Base-by-base conservation (phyloP, 2,888 invertebrate genomes). In the Eupithecia exiguata region DNA sequence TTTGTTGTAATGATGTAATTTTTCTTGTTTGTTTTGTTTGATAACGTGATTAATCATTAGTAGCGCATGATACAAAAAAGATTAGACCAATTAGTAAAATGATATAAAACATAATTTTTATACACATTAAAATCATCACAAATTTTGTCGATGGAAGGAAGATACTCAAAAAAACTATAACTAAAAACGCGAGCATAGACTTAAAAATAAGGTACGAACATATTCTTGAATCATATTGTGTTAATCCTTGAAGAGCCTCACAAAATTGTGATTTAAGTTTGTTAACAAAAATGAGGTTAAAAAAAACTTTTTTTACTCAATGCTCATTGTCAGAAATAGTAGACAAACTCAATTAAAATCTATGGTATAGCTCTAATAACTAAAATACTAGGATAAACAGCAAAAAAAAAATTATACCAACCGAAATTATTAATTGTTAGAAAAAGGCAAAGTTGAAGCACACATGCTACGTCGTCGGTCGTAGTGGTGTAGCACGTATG, bases 401-500 rank as follows among this genome's bases (percentile, higher is more conserved):
- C n/a, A n/a, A 49, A 49, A 21, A 1, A n/a, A 49, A 49, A 49
- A n/a, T 9, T 9, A 49, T 21, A 21, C 10, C 10, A 53, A 16
- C 46, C 5, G 14, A 21, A 25, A 58, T 25, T 58, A 21, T 53
- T 25, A 58, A 58, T 58, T 58, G 58, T 58, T 14, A 58, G 21
- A 12, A 25, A 25, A 25, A 14, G 21, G 25, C 14, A 58, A 53
- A 21, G 58, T n/a, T 49, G 66, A 58, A 69, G 68, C 67, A 61
- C 65, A 61, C 62, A 65, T 38, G 80, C 87, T 89, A 88, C 89
- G 87, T n/a, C 88, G 88, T 88, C 88, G 90, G 87, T n/a, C 88
- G 88, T 88, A 89, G 90, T 85, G 58, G 74, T 90, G 91, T 91
- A 92, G 91, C 91, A 91, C 92, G 91, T 91, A 87, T 84, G 86